Base-by-base conservation (phyloP, 2,113 vertebrate genomes). In the Petaurus breviceps region DNA sequence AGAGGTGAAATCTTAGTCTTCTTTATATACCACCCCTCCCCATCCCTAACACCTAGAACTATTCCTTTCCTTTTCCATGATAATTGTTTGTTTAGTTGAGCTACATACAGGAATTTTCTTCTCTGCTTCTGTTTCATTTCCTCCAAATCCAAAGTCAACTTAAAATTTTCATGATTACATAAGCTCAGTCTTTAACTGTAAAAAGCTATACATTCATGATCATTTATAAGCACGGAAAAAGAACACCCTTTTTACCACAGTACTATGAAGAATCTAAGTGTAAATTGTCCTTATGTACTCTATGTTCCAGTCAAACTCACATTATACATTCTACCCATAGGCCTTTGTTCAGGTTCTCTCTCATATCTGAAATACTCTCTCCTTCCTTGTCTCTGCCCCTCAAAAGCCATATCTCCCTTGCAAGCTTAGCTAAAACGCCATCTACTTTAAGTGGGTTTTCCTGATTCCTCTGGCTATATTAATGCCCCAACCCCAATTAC, bases 181-280 rank as follows among this genome's bases (percentile, higher is more conserved):
- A 19, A n/a, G 5, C 55, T 68, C 89, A 94, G 37, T 19, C 92
- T 96, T 96, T 91, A 53, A 6, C 46, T 50, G 22, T 8, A 50
- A 94, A 51, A 46, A 90, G 52, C 91, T 94, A 10, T 57, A n/a
- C 3, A 94, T 96, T 90, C n/a, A 93, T 31, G 90, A 25, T 92
- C 54, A 94, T 52, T 95, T 31, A 95, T 55, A 96, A 54, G 90
- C 50, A 93, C 89, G 47, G 91, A 92, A 91, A 96, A 4, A 51
- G 89, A 16, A 89, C 37, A 90, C 2, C 93, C 96, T 96, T 92
- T 92, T 68, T 14, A 68, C 3, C 61, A 5, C 4, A 37, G 31
- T 68, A 68, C 19, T 43, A 84, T 43, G 16, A 84, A 23, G 4
- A n/a, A 77, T n/a, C 19, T 77, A 77, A 77, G 68, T 43, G 68